phyloP scores from a whole-genome alignment of 2,113 vertebrate species.

The Empidonax alnorum region DNA sequence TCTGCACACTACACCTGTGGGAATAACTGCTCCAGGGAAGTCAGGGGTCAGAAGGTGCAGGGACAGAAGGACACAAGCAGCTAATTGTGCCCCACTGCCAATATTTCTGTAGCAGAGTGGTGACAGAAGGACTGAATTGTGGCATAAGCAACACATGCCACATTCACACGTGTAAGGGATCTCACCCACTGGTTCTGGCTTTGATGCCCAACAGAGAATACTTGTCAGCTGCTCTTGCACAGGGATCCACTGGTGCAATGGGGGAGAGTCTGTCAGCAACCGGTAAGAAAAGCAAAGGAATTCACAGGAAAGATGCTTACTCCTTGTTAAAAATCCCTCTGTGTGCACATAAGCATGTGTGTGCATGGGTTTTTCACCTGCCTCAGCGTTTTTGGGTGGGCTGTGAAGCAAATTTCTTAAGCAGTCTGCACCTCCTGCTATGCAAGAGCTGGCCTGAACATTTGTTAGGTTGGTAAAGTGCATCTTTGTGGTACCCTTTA shows the following conservation, averaged over 20 bases:
- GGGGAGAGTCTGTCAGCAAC: not conserved
- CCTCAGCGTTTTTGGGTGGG: not conserved
- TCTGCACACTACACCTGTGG: not conserved
- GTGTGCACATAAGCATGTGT: not conserved
- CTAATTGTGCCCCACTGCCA: not conserved
- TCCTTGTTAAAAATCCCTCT: not conserved
- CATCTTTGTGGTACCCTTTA: constrained; percentile 4
- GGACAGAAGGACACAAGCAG: not conserved
- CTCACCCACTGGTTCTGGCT: not conserved
- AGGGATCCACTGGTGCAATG: not conserved
- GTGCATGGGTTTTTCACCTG: not conserved
- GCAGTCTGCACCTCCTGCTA: constrained; percentile 10
- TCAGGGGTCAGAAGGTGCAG: not conserved
- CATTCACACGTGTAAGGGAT: not conserved
- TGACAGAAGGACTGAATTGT: not conserved
- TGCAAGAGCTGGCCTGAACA: constrained; percentile 23
- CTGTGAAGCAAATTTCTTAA: not conserved
- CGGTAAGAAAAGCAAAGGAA: not conserved
- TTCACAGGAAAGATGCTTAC: not conserved
- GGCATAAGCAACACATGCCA: not conserved
- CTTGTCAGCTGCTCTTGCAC: not conserved
- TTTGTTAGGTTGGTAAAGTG: constrained; percentile 26
- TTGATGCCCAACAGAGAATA: not conserved
- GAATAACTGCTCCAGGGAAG: not conserved
- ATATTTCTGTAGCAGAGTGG: not conserved